Percentiles rank a stretch among this genome's conserved stretches.
These are phyloP conservation scores for Caenorhabditis imperialis DNA, from an alignment of 2,888 invertebrate genomes.

Conservation along the genomic window DNA sequence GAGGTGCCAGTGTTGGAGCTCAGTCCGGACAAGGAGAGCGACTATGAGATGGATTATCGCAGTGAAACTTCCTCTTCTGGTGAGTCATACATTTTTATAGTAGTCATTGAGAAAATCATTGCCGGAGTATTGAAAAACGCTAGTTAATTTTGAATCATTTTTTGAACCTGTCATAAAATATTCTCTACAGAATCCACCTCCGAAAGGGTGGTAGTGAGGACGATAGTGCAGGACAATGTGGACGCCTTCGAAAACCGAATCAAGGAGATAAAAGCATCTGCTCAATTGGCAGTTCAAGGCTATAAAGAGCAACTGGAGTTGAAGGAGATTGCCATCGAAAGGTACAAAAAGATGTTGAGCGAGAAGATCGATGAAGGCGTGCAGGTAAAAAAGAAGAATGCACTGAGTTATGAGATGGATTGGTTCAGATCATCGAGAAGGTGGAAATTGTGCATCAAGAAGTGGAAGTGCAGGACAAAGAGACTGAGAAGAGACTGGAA, in stretches of 20 bases:
- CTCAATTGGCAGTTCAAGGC: slow-evolving; percentile 67
- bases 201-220: slow-evolving; percentile 50
- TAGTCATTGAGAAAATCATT: too few species aligned
- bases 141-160: too few species aligned
- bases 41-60: slow-evolving; percentile 58
- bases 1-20: not conserved
- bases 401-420: not conserved
- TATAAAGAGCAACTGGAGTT: slow-evolving; percentile 72
- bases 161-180: too few species aligned
- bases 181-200: too few species aligned
- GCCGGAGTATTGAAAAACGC: too few species aligned
- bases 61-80: slow-evolving; percentile 26
- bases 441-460: slow-evolving; percentile 44
- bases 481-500: slow-evolving; percentile 20
- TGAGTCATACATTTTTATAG: too few species aligned
- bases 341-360: slow-evolving; percentile 65
- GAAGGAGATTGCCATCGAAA: slow-evolving; percentile 68
- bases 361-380: slow-evolving; percentile 52
- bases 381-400: too few species aligned
- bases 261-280: slow-evolving; percentile 64
- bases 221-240: slow-evolving; percentile 70
- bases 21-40: slow-evolving; percentile 49
- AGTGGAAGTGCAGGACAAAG: slow-evolving; percentile 43
- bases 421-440: slow-evolving; percentile 26
- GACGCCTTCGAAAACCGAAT: slow-evolving; percentile 66